Conservation (phyloP, 2,797 vertebrate species). For the Pachyuromys duprasi region DNA sequence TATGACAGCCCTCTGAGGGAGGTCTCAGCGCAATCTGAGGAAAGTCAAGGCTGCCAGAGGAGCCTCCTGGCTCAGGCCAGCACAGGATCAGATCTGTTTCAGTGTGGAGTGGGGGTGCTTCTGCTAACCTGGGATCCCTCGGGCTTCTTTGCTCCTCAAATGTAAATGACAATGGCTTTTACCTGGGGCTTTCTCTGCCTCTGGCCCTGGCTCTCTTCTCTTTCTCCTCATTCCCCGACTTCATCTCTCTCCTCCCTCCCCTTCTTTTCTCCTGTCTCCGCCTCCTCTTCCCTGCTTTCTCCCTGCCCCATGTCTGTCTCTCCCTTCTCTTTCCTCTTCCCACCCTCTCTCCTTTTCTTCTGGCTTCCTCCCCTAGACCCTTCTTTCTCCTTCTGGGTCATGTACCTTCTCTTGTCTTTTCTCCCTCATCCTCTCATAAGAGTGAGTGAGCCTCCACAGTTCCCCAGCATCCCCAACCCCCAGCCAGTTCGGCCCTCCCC, state of each 20-base stretch:
- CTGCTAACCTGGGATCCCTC: neutral
- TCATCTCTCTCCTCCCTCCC: neutral
- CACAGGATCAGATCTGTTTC: neutral
- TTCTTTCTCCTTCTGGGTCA: neutral
- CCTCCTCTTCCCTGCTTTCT: neutral
- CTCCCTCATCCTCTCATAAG: neutral
- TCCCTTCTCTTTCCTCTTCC: neutral
- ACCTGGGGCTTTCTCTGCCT: neutral
- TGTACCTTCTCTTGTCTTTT: neutral
- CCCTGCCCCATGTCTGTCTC: neutral
- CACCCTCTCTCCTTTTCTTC: too few species aligned
- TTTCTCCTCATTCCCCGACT: neutral
- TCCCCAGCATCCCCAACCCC: neutral
- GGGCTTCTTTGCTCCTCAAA: neutral
- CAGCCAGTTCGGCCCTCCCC: neutral
- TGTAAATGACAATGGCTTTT: neutral
- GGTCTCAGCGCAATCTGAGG: neutral
- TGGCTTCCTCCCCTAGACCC: too few species aligned
- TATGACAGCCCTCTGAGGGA: neutral
- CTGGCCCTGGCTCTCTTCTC: neutral
- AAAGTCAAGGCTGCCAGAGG: conserved; percentile 15
- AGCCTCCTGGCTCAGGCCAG: neutral
- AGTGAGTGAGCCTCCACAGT: neutral
- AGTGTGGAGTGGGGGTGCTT: neutral
- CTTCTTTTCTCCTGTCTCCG: too few species aligned